Evolutionary conservation across 2,113 vertebrate genomes (phyloP), one percentile per base, ranked within the genome.

Genomic region (Mormoops blainvillei): DNA sequence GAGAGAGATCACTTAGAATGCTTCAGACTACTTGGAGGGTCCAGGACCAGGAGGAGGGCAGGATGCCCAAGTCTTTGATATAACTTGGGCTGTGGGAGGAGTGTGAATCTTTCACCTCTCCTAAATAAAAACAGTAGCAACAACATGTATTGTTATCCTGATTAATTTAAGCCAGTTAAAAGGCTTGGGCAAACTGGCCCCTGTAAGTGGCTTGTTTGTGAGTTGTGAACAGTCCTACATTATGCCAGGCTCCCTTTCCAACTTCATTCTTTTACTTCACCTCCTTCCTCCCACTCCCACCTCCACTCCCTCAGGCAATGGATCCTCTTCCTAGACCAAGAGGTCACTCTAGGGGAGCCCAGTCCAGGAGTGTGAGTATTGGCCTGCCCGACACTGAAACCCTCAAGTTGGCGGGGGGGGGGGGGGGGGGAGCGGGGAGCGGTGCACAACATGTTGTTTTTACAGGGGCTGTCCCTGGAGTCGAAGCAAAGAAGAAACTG

Each of bases 101-200:
- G 6, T 68, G 48, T 71, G 86, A 92, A 33, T 95, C 67, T 68
- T 92, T 96, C 87, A 73, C 56, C 33, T 85, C 50, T 85, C 33
- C 68, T 56, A 88, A 90, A 94, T 61, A 80, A 96, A 90, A 92
- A 76, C 15, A 38, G 12, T 24, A 94, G 65, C 45, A 90, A 63
- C 56, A 76, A 87, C 65, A 43, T 52, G 77, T 68, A 92, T 94
- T 95, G 90, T 92, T 91, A 93, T 20, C 26, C 76, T 95, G 78
- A 97, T 85, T 87, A 91, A 78, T 68, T 87, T 73, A 90, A 89
- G 36, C 74, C 65, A 91, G 3, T 94, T 97, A 94, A 91, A 95
- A 96, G 68, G 89, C 87, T 93, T 94, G 90, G 94, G 71, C 48
- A 91, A 93, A 94, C 80, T 70, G 43, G 76, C 50, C 24, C 16